These are phyloP conservation scores for Psittacula derbiana DNA, from an alignment of 2,797 vertebrate species.

Conservation along the genomic window DNA sequence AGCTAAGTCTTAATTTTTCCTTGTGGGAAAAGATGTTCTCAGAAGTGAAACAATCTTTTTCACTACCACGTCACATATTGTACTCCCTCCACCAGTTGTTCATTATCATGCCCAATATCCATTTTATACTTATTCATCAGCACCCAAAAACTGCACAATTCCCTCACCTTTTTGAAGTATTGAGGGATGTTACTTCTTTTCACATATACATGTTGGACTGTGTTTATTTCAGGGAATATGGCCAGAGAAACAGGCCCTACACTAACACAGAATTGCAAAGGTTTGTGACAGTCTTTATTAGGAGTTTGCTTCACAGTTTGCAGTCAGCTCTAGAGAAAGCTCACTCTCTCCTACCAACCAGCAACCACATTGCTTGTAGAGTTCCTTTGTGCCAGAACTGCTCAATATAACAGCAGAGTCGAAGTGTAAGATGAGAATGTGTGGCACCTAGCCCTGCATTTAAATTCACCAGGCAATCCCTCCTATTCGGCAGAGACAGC, in stretches of 20 bases:
- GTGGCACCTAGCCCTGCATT: constrained; percentile 20
- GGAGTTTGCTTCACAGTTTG: background rate
- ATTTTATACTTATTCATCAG: background rate
- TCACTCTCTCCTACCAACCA: background rate
- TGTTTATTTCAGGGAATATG: background rate
- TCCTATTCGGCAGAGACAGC: constrained; percentile 10
- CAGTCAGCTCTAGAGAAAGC: background rate
- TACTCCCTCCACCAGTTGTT: background rate
- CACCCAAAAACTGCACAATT: background rate
- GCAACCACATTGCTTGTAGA: background rate
- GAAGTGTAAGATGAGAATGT: background rate
- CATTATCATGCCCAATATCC: background rate
- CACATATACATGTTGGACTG: fast-evolving
- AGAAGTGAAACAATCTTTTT: background rate
- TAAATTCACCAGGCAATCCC: constrained; percentile 59
- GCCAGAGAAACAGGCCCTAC: background rate
- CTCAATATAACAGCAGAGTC: background rate
- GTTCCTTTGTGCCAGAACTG: background rate
- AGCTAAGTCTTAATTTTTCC: background rate
- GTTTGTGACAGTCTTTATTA: background rate
- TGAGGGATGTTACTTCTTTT: background rate
- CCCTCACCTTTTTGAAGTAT: background rate
- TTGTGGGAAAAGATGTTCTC: background rate
- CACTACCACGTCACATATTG: background rate
- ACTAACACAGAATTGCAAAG: background rate